Percentiles rank a stretch among this genome's conserved stretches.
Conservation (phyloP, 1,140 invertebrate genomes). For the Adoxophyes honmai region DNA sequence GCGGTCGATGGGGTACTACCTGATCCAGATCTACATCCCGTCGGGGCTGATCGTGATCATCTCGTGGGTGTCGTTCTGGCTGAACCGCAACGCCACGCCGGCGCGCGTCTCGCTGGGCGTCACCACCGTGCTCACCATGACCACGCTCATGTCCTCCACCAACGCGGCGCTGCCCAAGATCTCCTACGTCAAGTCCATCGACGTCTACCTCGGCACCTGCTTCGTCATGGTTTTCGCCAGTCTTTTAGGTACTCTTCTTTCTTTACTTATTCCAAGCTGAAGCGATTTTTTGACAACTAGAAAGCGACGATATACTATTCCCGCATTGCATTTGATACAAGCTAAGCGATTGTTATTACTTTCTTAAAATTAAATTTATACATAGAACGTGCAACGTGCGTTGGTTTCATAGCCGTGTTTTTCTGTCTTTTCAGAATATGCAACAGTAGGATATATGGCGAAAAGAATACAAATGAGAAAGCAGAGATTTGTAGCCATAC, state of each 20-base stretch:
- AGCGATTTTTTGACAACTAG: background rate
- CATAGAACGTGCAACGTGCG: background rate
- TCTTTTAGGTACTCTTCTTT: conserved; percentile 85
- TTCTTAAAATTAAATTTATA: background rate
- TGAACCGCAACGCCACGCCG: conserved; percentile 95
- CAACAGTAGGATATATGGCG: conserved; percentile 96
- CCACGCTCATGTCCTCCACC: conserved; percentile 98
- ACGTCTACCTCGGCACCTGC: conserved; percentile 98
- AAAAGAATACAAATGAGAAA: conserved; percentile 97
- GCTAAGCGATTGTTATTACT: background rate
- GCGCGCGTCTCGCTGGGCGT: conserved; percentile 97
- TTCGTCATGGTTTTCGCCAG: conserved; percentile 99
- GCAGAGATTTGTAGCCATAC: conserved; percentile 91
- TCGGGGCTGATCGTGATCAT: conserved; percentile 99
- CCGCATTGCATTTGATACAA: conserved; percentile 2
- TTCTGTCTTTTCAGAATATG: conserved; percentile 87
- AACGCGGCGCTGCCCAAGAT: conserved; percentile 98
- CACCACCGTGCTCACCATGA: conserved; percentile 99
- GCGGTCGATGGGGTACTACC: conserved; percentile 98
- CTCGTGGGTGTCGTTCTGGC: conserved; percentile 98
- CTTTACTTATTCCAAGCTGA: conserved; percentile 4
- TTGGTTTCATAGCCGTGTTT: conserved; percentile 22
- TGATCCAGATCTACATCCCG: conserved; percentile 99
- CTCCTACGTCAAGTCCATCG: conserved; percentile 98
- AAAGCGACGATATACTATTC: background rate